Evolutionary conservation across 2,888 invertebrate genomes (phyloP).

Genomic region (Nipponacmea schrenckii): DNA sequence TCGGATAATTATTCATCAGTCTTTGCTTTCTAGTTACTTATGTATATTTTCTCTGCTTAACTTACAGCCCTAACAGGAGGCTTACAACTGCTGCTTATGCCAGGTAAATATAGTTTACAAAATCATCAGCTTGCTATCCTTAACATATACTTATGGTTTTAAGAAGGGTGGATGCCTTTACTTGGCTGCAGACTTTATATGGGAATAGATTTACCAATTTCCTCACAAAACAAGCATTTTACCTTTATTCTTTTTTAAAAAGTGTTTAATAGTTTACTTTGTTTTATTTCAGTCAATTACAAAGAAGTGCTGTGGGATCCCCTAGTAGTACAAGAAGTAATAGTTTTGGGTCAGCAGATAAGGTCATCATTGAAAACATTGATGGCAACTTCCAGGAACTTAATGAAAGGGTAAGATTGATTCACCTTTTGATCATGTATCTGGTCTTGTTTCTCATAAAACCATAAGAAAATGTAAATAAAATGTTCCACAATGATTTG

Average conservation of each 20-base stretch:
- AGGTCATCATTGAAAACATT: constrained; percentile 92
- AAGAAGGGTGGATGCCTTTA: neutral
- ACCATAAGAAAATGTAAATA: no score
- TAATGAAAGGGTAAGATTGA: constrained; percentile 82
- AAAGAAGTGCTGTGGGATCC: constrained; percentile 33
- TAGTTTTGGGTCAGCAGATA: constrained; percentile 65
- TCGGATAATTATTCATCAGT: no score
- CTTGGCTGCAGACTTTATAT: constrained; percentile 16
- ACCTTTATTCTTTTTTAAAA: no score
- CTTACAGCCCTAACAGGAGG: constrained; percentile 49
- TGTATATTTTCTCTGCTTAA: neutral
- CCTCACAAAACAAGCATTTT: no score
- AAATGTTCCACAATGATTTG: no score
- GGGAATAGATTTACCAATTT: constrained; percentile 24
- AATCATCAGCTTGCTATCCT: no score
- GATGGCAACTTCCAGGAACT: constrained; percentile 70
- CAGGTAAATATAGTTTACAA: constrained; percentile 33
- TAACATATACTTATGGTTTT: neutral
- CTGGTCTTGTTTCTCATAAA: no score
- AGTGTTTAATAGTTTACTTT: neutral
- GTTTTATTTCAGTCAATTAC: constrained; percentile 31
- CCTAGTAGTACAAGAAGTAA: constrained; percentile 35
- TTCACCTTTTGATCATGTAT: neutral
- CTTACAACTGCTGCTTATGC: constrained; percentile 45
- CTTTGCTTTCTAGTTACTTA: no score